phyloP scores from a whole-genome alignment of 2,113 vertebrate genomes.

The Panthera uncia region DNA sequence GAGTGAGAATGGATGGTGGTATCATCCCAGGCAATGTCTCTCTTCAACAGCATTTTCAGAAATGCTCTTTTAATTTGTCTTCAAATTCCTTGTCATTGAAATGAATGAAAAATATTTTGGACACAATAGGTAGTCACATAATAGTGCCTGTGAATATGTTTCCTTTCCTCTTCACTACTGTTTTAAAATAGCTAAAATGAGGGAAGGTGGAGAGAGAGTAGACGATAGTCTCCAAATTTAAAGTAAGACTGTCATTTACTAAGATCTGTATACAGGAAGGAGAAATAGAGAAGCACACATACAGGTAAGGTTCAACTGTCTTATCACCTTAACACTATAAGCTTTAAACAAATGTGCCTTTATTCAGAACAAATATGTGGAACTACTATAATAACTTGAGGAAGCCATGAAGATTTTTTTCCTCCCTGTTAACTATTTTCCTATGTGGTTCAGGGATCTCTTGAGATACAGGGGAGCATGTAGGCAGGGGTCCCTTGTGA shows the following conservation, averaged over 20 bases:
- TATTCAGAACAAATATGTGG: background rate
- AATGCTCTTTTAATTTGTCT: background rate
- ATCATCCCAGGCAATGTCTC: background rate
- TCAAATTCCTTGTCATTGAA: background rate
- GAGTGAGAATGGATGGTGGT: background rate
- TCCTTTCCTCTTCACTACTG: background rate
- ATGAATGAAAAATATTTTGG: background rate
- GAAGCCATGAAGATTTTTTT: background rate
- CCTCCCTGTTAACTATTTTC: background rate
- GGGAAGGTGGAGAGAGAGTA: background rate
- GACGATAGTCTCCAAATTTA: background rate
- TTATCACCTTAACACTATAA: background rate
- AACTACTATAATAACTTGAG: background rate
- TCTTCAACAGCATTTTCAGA: conserved; percentile 23
- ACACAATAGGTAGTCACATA: background rate
- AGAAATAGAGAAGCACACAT: background rate
- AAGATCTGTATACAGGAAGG: background rate
- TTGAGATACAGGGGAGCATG: background rate
- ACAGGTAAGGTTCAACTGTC: background rate
- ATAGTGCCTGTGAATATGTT: background rate
- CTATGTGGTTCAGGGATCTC: background rate
- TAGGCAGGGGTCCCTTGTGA: background rate
- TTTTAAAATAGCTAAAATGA: conserved; percentile 24
- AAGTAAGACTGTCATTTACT: background rate
- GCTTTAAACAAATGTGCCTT: background rate